These are phyloP conservation scores for Nomada hirtipes DNA, from an alignment of 2,888 invertebrate genomes.

Conservation along the genomic window DNA sequence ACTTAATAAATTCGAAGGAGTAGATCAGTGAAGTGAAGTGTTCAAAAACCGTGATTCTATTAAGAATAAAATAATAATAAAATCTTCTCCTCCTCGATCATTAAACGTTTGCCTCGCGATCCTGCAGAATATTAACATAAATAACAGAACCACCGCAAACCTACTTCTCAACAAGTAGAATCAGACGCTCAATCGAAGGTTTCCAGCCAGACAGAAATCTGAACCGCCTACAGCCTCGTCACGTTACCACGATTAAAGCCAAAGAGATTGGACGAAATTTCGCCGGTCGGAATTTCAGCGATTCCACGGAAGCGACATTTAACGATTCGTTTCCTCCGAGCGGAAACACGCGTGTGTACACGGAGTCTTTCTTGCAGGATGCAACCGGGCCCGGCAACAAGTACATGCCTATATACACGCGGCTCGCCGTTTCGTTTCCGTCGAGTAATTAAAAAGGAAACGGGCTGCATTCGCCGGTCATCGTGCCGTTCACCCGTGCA, in stretches of 20 bases:
- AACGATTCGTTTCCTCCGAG: not conserved
- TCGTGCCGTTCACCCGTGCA: conserved; percentile 31
- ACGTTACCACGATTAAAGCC: not conserved
- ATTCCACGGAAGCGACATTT: not conserved
- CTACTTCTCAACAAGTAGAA: too few relatives aligned
- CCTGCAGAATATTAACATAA: too few relatives aligned
- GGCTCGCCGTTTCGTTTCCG: conserved; percentile 44
- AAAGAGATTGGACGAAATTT: not conserved
- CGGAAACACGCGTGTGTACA: not conserved
- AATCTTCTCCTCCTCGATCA: too few relatives aligned
- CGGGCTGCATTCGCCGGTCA: conserved; percentile 8
- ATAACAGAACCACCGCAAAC: too few relatives aligned
- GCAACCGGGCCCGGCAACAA: conserved; percentile 29
- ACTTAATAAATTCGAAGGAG: too few relatives aligned
- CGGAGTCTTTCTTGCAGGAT: conserved; percentile 2
- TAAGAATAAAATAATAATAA: too few relatives aligned
- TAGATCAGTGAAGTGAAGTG: too few relatives aligned
- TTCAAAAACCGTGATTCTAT: too few relatives aligned
- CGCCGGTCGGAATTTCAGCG: not conserved
- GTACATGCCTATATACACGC: conserved; percentile 11
- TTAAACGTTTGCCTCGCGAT: too few relatives aligned
- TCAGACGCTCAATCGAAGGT: too few relatives aligned
- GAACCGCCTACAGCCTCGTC: not conserved
- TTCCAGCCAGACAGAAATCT: not conserved
- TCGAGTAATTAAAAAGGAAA: conserved; percentile 52